phyloP scores from a whole-genome alignment of 1,140 invertebrate genomes.

The Aphis gossypii region DNA sequence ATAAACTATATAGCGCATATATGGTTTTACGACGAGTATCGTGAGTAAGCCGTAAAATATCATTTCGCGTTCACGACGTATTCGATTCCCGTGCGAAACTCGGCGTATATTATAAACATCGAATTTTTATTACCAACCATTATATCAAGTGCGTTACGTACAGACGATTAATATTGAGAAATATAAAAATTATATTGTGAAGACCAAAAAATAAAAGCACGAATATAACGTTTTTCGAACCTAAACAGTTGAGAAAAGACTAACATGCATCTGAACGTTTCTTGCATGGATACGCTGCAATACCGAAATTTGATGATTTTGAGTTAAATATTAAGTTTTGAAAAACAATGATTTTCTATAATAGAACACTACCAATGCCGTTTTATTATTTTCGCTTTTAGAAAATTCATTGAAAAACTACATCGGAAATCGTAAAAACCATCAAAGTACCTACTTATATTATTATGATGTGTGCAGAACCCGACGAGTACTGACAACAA shows the following conservation, averaged over 20 bases:
- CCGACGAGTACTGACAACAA: background rate
- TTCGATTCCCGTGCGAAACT: constrained; percentile 28
- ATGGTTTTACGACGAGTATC: constrained; percentile 24
- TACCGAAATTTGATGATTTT: background rate
- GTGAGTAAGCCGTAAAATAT: constrained; percentile 23
- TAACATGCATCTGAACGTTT: background rate
- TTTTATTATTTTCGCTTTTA: no score
- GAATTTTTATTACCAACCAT: constrained; percentile 15
- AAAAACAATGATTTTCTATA: no score
- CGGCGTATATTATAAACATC: background rate
- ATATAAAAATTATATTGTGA: background rate
- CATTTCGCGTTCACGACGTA: background rate
- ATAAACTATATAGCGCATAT: background rate
- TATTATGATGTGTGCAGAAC: background rate
- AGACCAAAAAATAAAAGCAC: background rate
- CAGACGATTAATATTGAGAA: background rate
- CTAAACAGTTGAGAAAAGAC: background rate
- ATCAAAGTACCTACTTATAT: background rate
- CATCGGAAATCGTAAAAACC: background rate
- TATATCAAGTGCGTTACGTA: background rate
- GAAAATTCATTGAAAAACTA: background rate
- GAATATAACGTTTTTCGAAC: background rate
- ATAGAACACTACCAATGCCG: no score
- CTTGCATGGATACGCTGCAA: background rate
- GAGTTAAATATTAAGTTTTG: no score